Base-by-base conservation (phyloP, 2,888 invertebrate species). In the Petrophora chlorosata region DNA sequence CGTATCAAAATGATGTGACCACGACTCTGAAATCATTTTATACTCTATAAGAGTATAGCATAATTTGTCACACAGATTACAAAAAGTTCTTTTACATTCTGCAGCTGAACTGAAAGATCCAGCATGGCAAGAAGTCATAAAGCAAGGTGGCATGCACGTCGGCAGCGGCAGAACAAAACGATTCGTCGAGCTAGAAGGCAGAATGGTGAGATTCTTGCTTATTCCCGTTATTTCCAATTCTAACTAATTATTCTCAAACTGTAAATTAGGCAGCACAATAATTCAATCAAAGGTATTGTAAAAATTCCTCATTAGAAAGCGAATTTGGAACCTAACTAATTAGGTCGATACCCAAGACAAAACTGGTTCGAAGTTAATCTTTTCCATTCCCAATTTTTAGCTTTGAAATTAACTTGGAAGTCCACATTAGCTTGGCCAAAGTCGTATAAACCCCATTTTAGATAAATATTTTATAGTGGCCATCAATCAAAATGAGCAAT, bases 161-260 rank as follows among this genome's bases (percentile, higher is more conserved):
- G 81, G 85, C 33, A 72, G 68, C 17, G 85, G 82, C 5, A 73
- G 87, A 14, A 58, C 72, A 14, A 87, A 84, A 49, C 73, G 88
- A 29, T 86, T 84, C 50, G 77, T 88, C 16, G 77, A 81, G 28
- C 70, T 85, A 7, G 75, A 74, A 34, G 68, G 73, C n/a, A 72
- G 67, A 8, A 73, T 80, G 75, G 86, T 83, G 60, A 56, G 56
- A 44, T 5, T 23, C 3, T 12, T 3, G 5, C 13, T 5, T 16
- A n/a, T 15, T 3, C 23, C 7, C n/a, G n/a, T n/a, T n/a, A n/a
- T n/a, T n/a, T n/a, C n/a, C n/a, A n/a, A n/a, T n/a, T n/a, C n/a
- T n/a, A n/a, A n/a, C n/a, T n/a, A n/a, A n/a, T n/a, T 16, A 13
- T 13, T 9, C 3, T n/a, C 16, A 23, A 8, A n/a, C 14, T 3